Evolutionary conservation across 2,797 vertebrate genomes (phyloP), one percentile per base, ranked within the genome.

Genomic region (Erethizon dorsatum): DNA sequence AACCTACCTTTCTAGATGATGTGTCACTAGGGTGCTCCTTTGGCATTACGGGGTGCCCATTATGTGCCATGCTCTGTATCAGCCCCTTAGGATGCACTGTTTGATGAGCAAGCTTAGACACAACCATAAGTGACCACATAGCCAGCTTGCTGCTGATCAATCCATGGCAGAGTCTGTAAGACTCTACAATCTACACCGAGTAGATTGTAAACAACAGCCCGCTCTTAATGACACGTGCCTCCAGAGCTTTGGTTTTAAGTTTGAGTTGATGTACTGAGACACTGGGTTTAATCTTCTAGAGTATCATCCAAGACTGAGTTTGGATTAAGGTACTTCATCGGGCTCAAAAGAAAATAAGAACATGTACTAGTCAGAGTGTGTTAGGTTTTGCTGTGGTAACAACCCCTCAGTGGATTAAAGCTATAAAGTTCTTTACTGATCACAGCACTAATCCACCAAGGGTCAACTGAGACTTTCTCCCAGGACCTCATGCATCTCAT

Each of bases 251-350:
- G 13, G 24, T 63, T 84, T 80, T 47, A 57, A 69, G n/a, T 59
- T 59, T 82, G 54, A 45, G 7, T 83, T 79, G 63, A 22, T 79
- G 33, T 65, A 28, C 75, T 57, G 28, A 83, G 50, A 85, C n/a
- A 18, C 6, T 88, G 24, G 84, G 41, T 78, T 94, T 85, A 28
- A 56, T 88, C 87, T 83, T 92, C 79, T 85, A 82, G 96, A 65
- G 14, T 41, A 22, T 67, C 7, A 59, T 47, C 69, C 65, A 84
- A 65, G 28, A 67, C 14, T 45, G 73, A 82, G 75, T 92, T 84
- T 92, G 37, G 31, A 75, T 86, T 65, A 54, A 52, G 61, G 57
- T 75, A 33, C 69, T 78, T 77, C 65, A 69, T 12, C 52, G 28
- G 26, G 15, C 65, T 54, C 77, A 37, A 82, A 85, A 69, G 3